phyloP scores from a whole-genome alignment of 2,113 vertebrate genomes.

The Sisor rabdophorus region DNA sequence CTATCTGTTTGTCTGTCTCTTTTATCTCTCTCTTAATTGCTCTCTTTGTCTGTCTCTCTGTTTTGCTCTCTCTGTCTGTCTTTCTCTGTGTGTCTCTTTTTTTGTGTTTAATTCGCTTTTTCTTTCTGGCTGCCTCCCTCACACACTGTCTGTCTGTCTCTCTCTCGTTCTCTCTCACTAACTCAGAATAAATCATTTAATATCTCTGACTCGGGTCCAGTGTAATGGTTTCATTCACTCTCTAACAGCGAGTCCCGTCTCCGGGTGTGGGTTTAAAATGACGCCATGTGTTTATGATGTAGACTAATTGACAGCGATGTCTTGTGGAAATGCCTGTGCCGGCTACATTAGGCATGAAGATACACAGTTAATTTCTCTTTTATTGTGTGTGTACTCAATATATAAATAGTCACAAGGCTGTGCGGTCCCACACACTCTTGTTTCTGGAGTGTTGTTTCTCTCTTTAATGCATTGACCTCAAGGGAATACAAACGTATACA shows the following conservation, averaged over 20 bases:
- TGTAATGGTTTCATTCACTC: slow-evolving; percentile 66
- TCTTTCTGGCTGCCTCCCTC: slow-evolving; percentile 23
- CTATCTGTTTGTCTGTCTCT: too few relatives aligned
- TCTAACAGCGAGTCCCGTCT: slow-evolving; percentile 72
- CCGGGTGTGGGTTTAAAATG: slow-evolving; percentile 70
- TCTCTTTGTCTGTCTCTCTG: too few relatives aligned
- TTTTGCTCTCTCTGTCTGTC: not conserved
- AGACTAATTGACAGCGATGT: slow-evolving; percentile 68
- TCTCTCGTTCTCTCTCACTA: slow-evolving; percentile 43
- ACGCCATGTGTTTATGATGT: slow-evolving; percentile 64
- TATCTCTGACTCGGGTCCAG: slow-evolving; percentile 62
- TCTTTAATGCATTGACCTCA: slow-evolving; percentile 72
- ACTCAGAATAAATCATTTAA: slow-evolving; percentile 70
- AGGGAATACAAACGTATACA: slow-evolving; percentile 37
- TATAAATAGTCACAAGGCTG: slow-evolving; percentile 76
- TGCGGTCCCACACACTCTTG: slow-evolving; percentile 67
- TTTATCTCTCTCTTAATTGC: too few relatives aligned
- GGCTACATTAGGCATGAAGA: slow-evolving; percentile 78
- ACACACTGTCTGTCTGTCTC: slow-evolving; percentile 7
- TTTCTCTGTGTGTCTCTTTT: too few relatives aligned
- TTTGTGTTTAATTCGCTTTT: too few relatives aligned
- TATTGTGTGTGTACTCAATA: slow-evolving; percentile 81
- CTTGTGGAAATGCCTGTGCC: slow-evolving; percentile 47
- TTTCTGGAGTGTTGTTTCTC: slow-evolving; percentile 52
- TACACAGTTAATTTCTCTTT: slow-evolving; percentile 78